Evolutionary conservation across 2,797 vertebrate genomes (phyloP).

Genomic region (Platalea minor): DNA sequence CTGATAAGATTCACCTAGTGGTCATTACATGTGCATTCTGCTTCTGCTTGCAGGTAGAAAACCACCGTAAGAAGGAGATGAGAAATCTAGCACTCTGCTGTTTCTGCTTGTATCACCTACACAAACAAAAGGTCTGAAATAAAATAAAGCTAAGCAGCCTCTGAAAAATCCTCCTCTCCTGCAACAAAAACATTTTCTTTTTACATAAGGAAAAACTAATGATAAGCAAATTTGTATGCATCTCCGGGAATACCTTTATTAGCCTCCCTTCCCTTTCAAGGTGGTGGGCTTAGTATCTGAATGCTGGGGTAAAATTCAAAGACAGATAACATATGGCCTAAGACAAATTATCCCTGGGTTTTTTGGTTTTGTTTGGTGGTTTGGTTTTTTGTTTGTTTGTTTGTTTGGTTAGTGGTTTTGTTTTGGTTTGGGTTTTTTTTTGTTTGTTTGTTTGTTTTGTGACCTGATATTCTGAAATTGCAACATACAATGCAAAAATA

Average conservation of each 20-base stretch:
- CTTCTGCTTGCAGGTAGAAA: background rate
- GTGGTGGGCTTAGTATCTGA: background rate
- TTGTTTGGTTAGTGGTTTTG: no score
- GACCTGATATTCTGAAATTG: background rate
- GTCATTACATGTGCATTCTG: accelerated
- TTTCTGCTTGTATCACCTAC: background rate
- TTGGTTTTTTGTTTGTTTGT: no score
- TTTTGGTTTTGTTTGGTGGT: no score
- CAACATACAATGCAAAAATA: background rate
- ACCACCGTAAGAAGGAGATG: background rate
- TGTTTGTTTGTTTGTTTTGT: no score
- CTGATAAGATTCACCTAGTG: background rate
- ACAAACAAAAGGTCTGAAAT: background rate
- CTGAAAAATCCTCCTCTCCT: background rate
- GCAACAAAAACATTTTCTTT: background rate
- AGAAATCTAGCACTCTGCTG: background rate
- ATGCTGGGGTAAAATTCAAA: background rate
- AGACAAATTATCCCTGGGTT: background rate
- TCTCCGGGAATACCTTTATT: background rate
- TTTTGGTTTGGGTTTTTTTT: no score
- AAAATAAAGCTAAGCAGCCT: background rate
- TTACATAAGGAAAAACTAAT: background rate
- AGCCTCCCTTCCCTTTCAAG: background rate
- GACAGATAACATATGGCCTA: background rate
- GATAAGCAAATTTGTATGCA: background rate